A percentile compares a stretch with the other conserved stretches of the same genome.
phyloP scores from a whole-genome alignment of 1,140 invertebrate species.

The Cyrtorhinus lividipennis region DNA sequence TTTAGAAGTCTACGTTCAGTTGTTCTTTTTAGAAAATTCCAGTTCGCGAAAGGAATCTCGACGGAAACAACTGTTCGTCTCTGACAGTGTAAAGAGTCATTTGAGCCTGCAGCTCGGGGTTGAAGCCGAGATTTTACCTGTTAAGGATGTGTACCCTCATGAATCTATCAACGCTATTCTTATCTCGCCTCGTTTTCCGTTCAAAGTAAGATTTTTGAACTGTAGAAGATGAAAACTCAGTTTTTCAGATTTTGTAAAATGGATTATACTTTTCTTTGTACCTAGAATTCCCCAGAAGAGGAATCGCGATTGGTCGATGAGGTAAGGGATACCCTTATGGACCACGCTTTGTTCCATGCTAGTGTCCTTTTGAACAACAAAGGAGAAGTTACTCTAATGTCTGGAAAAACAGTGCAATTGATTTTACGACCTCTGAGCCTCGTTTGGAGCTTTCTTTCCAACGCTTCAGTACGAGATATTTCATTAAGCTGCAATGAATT shows the following conservation, averaged over 20 bases:
- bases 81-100: slow-evolving; percentile 5
- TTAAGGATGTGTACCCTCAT: background rate
- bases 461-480: slow-evolving; percentile 8
- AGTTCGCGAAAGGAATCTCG: background rate
- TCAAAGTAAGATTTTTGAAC: background rate
- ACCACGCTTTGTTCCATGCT: background rate
- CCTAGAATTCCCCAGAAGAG: background rate
- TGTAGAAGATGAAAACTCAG: too few relatives aligned
- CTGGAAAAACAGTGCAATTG: background rate
- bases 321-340: background rate
- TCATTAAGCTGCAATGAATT: slow-evolving; percentile 13
- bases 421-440: slow-evolving; percentile 16
- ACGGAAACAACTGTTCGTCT: background rate
- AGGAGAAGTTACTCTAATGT: slow-evolving; percentile 1
- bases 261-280: background rate
- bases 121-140: slow-evolving; percentile 9
- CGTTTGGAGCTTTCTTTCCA: slow-evolving; percentile 4
- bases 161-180: slow-evolving; percentile 3
- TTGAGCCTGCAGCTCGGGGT: slow-evolving; percentile 7
- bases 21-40: slow-evolving; percentile 17
- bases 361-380: slow-evolving; percentile 18
- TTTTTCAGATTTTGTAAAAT: background rate
- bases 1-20: slow-evolving; percentile 1
- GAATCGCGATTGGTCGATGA: background rate
- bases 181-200: background rate